Base-by-base conservation (phyloP, 2,113 vertebrate species). In the Sarotherodon lohbergeri region DNA sequence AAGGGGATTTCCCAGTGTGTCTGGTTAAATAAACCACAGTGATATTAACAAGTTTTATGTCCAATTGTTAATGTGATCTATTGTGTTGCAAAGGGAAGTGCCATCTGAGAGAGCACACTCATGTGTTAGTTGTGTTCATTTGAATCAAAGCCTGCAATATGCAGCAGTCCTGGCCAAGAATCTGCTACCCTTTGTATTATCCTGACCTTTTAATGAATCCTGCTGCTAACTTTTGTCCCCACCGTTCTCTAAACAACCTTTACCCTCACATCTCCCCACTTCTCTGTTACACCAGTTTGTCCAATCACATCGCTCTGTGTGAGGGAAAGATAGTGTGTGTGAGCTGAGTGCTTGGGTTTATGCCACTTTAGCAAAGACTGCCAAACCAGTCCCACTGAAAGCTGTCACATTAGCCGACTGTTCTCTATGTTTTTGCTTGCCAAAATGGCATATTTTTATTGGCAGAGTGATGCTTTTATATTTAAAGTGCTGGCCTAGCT, bases 381-480 rank as follows among this genome's bases (percentile, higher is more conserved):
- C 90, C 90, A 94, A 96, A 90, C 90, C 92, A 86, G 87, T 93
- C 95, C 92, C 93, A 89, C 93, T 91, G 93, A 95, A 94, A 93
- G 88, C 94, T 94, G 95, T 95, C 92, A 92, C 93, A 96, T 95
- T 94, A 94, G 82, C 91, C 78, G 83, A 92, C 94, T 94, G 92
- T 89, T 91, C 86, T 83, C 81, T 85, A 83, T 81, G 85, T 87
- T 89, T 83, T 68, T 68, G 87, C 85, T 86, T 88, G 93, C 92
- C 94, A 95, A 94, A 94, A 91, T 92, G 87, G 79, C 86, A 86
- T 91, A 93, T 93, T 96, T 95, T 89, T 90, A 90, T 94, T 94
- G 94, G 92, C 94, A 85, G 73, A 29, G 55, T 56, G 68, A 84
- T 91, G 50, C 32, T 81, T 92, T 90, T 89, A 82, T 90, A 94